These are phyloP conservation scores for Rambutsinella grinnellia DNA, from an alignment of 2,888 invertebrate genomes.

Conservation along the genomic window DNA sequence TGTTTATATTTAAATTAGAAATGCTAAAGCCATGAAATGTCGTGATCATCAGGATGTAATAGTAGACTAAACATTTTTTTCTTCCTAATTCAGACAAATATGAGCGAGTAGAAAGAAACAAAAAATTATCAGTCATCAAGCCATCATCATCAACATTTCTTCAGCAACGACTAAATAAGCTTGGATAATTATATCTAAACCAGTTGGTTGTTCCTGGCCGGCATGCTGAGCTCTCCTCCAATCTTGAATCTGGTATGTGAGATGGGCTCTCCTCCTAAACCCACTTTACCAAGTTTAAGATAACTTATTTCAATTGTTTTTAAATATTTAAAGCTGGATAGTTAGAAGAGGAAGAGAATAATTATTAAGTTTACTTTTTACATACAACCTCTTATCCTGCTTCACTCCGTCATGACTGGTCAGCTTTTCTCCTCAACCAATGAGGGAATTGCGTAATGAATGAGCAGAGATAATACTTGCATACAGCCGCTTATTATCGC, in stretches of 20 bases:
- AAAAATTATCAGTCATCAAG: slow-evolving; percentile 16
- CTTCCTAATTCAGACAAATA: too few species aligned
- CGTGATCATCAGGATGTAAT: slow-evolving; percentile 19
- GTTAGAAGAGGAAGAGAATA: slow-evolving; percentile 11
- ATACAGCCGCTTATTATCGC: background rate
- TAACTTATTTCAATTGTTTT: slow-evolving; percentile 37
- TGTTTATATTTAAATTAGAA: slow-evolving; percentile 28
- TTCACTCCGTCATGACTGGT: too few species aligned
- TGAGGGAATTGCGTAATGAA: slow-evolving; percentile 34
- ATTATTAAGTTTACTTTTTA: slow-evolving; percentile 1
- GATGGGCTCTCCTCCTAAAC: background rate
- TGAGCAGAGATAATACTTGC: slow-evolving; percentile 11
- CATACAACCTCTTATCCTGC: slow-evolving; percentile 8
- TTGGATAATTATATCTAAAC: slow-evolving; percentile 15
- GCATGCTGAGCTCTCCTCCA: slow-evolving; percentile 25
- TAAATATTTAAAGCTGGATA: slow-evolving; percentile 32
- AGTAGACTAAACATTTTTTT: too few species aligned
- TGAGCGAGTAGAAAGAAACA: background rate
- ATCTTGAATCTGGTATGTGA: background rate
- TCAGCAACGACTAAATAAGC: background rate
- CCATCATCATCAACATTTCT: slow-evolving; percentile 1
- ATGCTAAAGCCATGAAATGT: slow-evolving; percentile 32
- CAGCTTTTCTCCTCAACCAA: slow-evolving; percentile 31
- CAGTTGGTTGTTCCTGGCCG: slow-evolving; percentile 32
- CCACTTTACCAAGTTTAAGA: slow-evolving; percentile 25